Conservation (phyloP, 1,140 invertebrate species). For the Lysiphlebus fabarum region DNA sequence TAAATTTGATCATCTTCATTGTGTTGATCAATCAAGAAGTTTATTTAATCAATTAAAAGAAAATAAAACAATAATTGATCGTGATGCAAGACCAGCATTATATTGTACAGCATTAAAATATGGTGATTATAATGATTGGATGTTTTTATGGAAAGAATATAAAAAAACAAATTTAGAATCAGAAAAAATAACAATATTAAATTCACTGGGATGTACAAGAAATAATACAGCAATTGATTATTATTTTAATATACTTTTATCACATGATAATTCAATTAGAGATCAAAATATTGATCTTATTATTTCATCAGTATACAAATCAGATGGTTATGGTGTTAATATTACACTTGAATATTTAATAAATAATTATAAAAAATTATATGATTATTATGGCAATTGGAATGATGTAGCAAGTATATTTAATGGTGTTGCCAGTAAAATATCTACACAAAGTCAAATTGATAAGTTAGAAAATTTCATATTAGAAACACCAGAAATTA, state of each 20-base stretch:
- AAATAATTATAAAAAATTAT: constrained; percentile 48
- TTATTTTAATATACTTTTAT: constrained; percentile 53
- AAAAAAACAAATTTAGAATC: constrained; percentile 54
- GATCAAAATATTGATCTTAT: constrained; percentile 54
- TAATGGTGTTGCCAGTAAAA: constrained; percentile 26
- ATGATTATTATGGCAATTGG: constrained; percentile 40
- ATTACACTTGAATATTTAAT: constrained; percentile 56
- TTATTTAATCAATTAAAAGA: constrained; percentile 53
- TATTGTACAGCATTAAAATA: constrained; percentile 60
- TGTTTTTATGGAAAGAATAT: constrained; percentile 58
- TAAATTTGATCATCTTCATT: constrained; percentile 51
- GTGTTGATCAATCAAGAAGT: constrained; percentile 45
- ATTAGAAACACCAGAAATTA: background rate
- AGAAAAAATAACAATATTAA: constrained; percentile 62
- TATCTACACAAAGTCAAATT: constrained; percentile 32
- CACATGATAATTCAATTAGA: constrained; percentile 50
- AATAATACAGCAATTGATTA: constrained; percentile 43
- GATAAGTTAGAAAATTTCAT: constrained; percentile 30
- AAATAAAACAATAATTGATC: constrained; percentile 37
- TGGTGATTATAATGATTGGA: constrained; percentile 55
- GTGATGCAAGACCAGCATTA: constrained; percentile 51
- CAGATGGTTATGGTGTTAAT: constrained; percentile 52
- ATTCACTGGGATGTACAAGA: constrained; percentile 59
- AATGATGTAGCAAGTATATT: constrained; percentile 29
- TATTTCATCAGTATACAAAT: constrained; percentile 49